phyloP scores from a whole-genome alignment of 2,113 vertebrate genomes.

The Uropsilus gracilis region DNA sequence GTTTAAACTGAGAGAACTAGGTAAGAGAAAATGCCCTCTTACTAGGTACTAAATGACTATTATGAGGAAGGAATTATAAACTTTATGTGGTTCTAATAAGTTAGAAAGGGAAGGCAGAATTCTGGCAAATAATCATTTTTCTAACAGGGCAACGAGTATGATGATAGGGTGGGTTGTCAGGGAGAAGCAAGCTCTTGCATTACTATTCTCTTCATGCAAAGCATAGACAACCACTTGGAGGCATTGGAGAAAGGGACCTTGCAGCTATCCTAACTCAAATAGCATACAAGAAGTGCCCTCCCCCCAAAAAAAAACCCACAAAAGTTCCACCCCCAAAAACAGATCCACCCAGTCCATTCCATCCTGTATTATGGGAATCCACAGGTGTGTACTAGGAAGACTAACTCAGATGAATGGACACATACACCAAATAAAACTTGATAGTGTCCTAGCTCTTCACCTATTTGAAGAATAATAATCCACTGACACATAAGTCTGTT shows the following conservation, averaged over 20 bases:
- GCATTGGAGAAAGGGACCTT: background rate
- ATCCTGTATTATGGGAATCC: no score
- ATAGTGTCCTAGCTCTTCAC: background rate
- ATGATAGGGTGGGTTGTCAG: background rate
- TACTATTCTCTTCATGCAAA: background rate
- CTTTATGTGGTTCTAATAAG: background rate
- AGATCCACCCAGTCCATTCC: no score
- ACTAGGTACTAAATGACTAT: background rate
- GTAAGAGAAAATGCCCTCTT: background rate
- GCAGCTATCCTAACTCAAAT: background rate
- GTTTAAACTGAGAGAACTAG: conserved; percentile 13
- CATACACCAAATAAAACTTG: background rate
- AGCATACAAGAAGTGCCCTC: background rate
- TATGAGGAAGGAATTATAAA: background rate
- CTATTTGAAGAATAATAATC: background rate
- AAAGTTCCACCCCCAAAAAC: no score
- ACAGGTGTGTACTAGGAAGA: background rate
- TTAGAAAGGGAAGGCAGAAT: background rate
- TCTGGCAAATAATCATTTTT: background rate
- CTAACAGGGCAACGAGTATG: background rate
- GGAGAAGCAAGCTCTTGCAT: background rate
- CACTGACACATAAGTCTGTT: background rate
- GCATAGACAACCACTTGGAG: background rate
- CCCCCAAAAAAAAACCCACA: no score
- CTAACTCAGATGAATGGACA: background rate